Evolutionary conservation across 2,888 invertebrate species (phyloP).

Genomic region (Epirrita christyi): DNA sequence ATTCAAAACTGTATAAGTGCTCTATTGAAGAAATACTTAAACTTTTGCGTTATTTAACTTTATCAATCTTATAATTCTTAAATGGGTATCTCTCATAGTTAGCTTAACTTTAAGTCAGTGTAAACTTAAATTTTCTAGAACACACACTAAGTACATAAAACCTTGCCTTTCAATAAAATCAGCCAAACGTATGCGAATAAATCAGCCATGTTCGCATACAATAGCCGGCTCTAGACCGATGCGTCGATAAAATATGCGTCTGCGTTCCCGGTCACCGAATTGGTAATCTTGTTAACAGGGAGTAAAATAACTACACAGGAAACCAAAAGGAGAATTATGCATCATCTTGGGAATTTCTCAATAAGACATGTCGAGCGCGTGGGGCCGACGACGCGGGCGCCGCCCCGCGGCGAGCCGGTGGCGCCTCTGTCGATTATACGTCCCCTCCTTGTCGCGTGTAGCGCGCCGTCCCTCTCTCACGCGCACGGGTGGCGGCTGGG

Average conservation of each 20-base stretch:
- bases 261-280: constrained; percentile 71
- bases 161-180: constrained; percentile 31
- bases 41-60: no score
- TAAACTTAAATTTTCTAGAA: constrained; percentile 18
- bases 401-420: constrained; percentile 74
- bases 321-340: constrained; percentile 79
- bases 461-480: constrained; percentile 51
- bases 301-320: constrained; percentile 75
- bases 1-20: no score
- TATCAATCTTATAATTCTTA: no score
- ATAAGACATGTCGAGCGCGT: constrained; percentile 77
- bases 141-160: constrained; percentile 15
- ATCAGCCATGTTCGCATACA: constrained; percentile 59
- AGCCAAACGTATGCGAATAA: constrained; percentile 57
- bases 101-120: constrained; percentile 1
- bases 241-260: constrained; percentile 75
- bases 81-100: background rate
- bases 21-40: no score
- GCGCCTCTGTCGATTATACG: constrained; percentile 73
- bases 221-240: constrained; percentile 48
- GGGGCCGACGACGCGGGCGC: constrained; percentile 77
- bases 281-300: constrained; percentile 83
- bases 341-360: constrained; percentile 82
- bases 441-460: constrained; percentile 41
- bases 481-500: constrained; percentile 63